phyloP scores from a whole-genome alignment of 2,113 vertebrate genomes.

The Thalassoma bifasciatum region DNA sequence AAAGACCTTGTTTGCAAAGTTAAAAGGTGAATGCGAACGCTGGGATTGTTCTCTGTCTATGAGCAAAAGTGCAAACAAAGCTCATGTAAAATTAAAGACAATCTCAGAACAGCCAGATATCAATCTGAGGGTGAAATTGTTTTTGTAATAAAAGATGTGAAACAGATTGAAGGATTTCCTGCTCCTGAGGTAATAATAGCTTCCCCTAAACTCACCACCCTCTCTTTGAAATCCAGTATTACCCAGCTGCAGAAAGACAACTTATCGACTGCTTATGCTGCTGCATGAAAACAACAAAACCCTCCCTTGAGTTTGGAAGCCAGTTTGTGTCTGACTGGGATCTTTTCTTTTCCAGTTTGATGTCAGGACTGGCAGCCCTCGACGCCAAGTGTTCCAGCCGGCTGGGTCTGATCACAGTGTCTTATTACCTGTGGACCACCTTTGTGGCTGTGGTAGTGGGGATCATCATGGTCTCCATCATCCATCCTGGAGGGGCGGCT shows the following conservation, averaged over 20 bases:
- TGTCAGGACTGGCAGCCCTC: constrained; percentile 95
- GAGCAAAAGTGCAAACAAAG: no score
- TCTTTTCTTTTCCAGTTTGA: constrained; percentile 84
- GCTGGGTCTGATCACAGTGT: constrained; percentile 93
- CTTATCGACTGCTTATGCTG: not conserved
- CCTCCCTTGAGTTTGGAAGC: not conserved
- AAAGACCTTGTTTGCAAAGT: no score
- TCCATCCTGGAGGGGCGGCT: constrained; percentile 94
- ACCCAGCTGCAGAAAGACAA: not conserved
- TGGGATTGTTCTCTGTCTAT: no score
- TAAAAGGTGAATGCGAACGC: no score
- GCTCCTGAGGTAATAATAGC: not conserved
- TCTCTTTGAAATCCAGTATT: not conserved
- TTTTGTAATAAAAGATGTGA: no score
- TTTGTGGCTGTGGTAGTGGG: constrained; percentile 97
- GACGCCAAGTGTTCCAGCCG: constrained; percentile 97
- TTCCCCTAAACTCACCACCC: not conserved
- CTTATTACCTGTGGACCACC: constrained; percentile 98
- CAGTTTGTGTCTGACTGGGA: not conserved
- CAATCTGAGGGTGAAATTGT: no score
- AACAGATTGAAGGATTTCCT: not conserved
- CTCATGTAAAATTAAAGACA: no score
- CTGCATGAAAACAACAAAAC: not conserved
- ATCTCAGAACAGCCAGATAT: no score
- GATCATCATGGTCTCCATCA: constrained; percentile 95